Conservation (phyloP, 1,140 invertebrate genomes). For the Drosophila tropicalis region DNA sequence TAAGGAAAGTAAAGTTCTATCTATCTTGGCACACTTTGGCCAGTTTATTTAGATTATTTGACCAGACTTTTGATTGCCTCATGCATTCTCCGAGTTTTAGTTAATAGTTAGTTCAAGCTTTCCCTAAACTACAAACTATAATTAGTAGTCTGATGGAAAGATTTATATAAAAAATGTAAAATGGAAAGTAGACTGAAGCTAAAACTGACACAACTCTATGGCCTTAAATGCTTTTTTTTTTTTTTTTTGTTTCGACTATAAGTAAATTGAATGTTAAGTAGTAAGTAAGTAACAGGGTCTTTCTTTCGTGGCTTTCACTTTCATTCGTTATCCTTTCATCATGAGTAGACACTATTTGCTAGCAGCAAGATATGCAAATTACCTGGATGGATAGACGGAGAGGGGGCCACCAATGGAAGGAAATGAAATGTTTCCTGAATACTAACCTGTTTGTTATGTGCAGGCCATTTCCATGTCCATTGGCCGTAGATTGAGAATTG, state of each 20-base stretch:
- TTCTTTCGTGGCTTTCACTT: slow-evolving; percentile 3
- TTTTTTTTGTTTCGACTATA: too few relatives aligned
- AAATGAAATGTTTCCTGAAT: slow-evolving; percentile 1
- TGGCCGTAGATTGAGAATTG: slow-evolving; percentile 48
- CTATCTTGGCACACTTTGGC: too few relatives aligned
- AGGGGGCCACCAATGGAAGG: neutral
- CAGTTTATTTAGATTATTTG: too few relatives aligned
- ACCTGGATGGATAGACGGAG: neutral
- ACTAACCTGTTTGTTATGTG: slow-evolving; percentile 81
- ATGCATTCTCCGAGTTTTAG: too few relatives aligned
- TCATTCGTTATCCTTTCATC: slow-evolving; percentile 10
- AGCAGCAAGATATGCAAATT: slow-evolving; percentile 67
- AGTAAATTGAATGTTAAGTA: too few relatives aligned
- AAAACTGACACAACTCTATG: neutral
- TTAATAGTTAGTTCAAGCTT: too few relatives aligned
- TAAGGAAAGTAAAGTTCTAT: too few relatives aligned
- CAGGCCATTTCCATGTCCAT: slow-evolving; percentile 60
- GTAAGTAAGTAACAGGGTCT: neutral
- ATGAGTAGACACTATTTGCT: slow-evolving; percentile 8
- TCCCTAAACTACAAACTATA: too few relatives aligned
- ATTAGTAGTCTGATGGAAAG: too few relatives aligned
- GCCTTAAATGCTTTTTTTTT: neutral
- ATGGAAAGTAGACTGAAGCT: too few relatives aligned
- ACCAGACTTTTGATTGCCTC: too few relatives aligned
- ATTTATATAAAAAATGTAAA: too few relatives aligned